Base-by-base conservation (phyloP, 2,113 vertebrate species). In the Cnemophilus loriae region DNA sequence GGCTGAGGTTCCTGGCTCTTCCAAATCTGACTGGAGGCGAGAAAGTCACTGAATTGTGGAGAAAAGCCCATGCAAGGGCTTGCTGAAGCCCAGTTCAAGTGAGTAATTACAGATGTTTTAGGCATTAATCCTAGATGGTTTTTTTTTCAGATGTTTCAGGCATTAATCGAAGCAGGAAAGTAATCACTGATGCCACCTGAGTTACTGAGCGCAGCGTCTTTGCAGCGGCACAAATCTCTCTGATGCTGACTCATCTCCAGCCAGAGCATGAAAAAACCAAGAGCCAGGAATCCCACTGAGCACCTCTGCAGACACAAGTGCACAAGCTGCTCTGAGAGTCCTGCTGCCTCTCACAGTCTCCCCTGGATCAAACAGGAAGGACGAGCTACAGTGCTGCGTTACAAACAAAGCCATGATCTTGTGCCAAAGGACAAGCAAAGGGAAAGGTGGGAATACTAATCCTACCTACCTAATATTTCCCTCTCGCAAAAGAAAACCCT, bases 241-340 rank as follows among this genome's bases (percentile, higher is more conserved):
- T 49, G 57, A 55, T 71, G 68, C 89, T 92, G 85, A 94, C 63
- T 91, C 74, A 95, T 87, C 79, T 90, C n/a, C 30, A 73, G 35
- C 24, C 4, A 33, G 15, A 63, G 56, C 42, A 42, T 42, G 64
- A 68, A 64, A 73, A 75, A 78, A 21, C 3, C 21, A 68, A 5
- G 10, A 93, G 81, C 39, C 84, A 74, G 74, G 60, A 69, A 56
- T 47, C 74, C 56, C 35, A 67, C 53, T 3, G 42, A 89, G 73
- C n/a, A 75, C 41, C 61, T 64, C 87, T 42, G 70, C 65, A 89
- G 81, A 52, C 81, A 67, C 35, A 84, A 84, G 73, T 7, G 55
- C 44, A 30, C 41, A 56, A 63, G 32, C 53, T 64, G 74, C 53
- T 87, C 79, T 68, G 56, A 89, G 57, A 24, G 65, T 76, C n/a